Base-by-base conservation (phyloP, 2,113 vertebrate genomes). In the Synchiropus splendidus region DNA sequence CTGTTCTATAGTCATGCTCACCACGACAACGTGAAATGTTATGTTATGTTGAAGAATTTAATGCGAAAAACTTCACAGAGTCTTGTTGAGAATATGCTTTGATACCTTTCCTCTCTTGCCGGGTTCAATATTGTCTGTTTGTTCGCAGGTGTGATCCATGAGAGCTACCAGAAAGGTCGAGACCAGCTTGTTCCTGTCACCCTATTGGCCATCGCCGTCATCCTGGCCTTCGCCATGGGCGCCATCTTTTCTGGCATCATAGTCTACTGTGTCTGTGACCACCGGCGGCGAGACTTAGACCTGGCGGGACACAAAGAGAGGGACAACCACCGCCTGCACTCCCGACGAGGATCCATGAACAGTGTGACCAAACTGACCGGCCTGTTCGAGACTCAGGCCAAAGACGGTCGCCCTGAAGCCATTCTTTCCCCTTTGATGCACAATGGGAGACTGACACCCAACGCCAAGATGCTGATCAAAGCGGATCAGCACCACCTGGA, bases 401-500 rank as follows among this genome's bases (percentile, higher is more conserved):
- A 97, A 70, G 95, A 98, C 2, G 90, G 91, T 0, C 90, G 90
- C 12, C 87, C 94, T 0, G 95, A 97, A 64, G 91, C 92, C 17
- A 88, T 97, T 65, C 92, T 98, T 59, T 89, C 92, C 0, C 94
- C 95, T 1, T 78, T 97, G 66, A 98, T 97, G 93, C 94, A 94
- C 83, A 95, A 94, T 3, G 92, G 93, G 54, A 90, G 92, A 51
- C 82, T 97, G 18, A 61, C 91, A 0, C 77, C 90, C 6, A 82
- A 89, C 45, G 87, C 72, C 52, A 97, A 94, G 79, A 88, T 91
- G 83, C 82, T 97, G 56, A 97, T 97, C 64, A 97, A 94, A 79
- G 93, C 92, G 1, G 95, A 98, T 45, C 92, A 95, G 75, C 93
- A 97, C 75, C 93, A 97, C 72, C 81, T 94, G 74, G 95, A 98